A percentile compares a stretch with the other conserved stretches of the same genome.
Conservation (phyloP, 2,888 invertebrate genomes). For the Polydrusus tereticollis region DNA sequence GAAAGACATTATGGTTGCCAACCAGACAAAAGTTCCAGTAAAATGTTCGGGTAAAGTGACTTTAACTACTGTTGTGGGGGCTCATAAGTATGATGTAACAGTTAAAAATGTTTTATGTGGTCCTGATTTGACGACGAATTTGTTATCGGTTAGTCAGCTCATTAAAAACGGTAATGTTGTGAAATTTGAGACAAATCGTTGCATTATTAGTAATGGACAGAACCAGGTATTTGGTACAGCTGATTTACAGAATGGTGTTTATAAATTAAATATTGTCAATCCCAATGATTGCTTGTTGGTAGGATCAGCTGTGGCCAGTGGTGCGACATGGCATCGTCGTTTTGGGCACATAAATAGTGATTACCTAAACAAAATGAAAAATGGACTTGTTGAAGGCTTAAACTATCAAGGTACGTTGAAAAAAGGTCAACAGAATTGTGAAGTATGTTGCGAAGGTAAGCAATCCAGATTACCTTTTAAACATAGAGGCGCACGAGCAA, state of each 20-base stretch:
- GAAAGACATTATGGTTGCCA: conserved; percentile 27
- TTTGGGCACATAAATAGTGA: conserved; percentile 42
- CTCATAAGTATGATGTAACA: conserved; percentile 19
- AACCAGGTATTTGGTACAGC: conserved; percentile 9
- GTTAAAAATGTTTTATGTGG: conserved; percentile 48
- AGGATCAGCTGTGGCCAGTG: not conserved
- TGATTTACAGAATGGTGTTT: conserved; percentile 9
- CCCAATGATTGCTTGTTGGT: not conserved
- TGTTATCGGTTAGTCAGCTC: conserved; percentile 52
- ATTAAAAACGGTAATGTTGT: conserved; percentile 52
- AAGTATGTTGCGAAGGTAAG: conserved; percentile 55
- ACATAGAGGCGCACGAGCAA: conserved; percentile 24
- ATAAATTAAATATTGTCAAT: conserved; percentile 17
- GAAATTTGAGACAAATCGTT: conserved; percentile 30
- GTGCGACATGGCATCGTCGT: conserved; percentile 46
- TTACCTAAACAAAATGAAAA: conserved; percentile 34
- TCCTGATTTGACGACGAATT: conserved; percentile 52
- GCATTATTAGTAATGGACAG: conserved; percentile 15
- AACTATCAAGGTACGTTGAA: not conserved
- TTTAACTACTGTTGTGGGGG: not conserved
- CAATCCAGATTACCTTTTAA: conserved; percentile 56
- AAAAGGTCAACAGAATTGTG: conserved; percentile 24
- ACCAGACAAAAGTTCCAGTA: not conserved
- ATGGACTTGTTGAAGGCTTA: conserved; percentile 30
- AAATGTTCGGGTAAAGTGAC: not conserved